Percentiles rank a stretch among this genome's conserved stretches.
Evolutionary conservation across 2,888 invertebrate species (phyloP).

Genomic region (Catocala sponsa): DNA sequence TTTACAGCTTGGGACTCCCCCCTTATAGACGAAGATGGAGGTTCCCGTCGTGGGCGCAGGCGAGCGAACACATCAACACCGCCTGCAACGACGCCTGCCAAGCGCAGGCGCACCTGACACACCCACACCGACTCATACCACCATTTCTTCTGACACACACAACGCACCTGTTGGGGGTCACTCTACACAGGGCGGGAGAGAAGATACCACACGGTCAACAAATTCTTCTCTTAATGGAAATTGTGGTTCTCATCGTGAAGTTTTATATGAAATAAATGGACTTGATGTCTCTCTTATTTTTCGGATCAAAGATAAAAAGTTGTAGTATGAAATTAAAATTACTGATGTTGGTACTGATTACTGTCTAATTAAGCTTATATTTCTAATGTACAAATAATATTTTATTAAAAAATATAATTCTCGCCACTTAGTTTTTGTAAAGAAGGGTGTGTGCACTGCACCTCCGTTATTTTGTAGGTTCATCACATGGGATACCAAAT

Average conservation of each 20-base stretch:
- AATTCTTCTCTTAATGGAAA: slow-evolving; percentile 49
- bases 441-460: too few relatives aligned
- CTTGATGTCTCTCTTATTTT: slow-evolving; percentile 10
- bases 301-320: slow-evolving; percentile 10
- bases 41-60: slow-evolving; percentile 72
- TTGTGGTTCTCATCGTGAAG: slow-evolving; percentile 13
- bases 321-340: slow-evolving; percentile 16
- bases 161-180: slow-evolving; percentile 48
- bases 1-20: slow-evolving; percentile 75
- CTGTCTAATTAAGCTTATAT: slow-evolving; percentile 3
- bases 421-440: too few relatives aligned
- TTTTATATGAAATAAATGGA: slow-evolving; percentile 4
- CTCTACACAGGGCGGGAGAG: slow-evolving; percentile 31
- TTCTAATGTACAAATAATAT: neutral
- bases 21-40: slow-evolving; percentile 71
- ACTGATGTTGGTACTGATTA: slow-evolving; percentile 13
- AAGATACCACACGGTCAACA: slow-evolving; percentile 49
- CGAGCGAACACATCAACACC: slow-evolving; percentile 78
- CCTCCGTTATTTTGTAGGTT: too few relatives aligned
- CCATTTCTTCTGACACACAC: slow-evolving; percentile 73
- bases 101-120: slow-evolving; percentile 79
- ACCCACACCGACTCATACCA: slow-evolving; percentile 64
- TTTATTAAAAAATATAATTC: neutral
- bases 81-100: slow-evolving; percentile 75
- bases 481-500: too few relatives aligned